Percentiles rank a stretch among this genome's conserved stretches.
Evolutionary conservation across 2,888 invertebrate species (phyloP).

Genomic region (Drosophila formosana): DNA sequence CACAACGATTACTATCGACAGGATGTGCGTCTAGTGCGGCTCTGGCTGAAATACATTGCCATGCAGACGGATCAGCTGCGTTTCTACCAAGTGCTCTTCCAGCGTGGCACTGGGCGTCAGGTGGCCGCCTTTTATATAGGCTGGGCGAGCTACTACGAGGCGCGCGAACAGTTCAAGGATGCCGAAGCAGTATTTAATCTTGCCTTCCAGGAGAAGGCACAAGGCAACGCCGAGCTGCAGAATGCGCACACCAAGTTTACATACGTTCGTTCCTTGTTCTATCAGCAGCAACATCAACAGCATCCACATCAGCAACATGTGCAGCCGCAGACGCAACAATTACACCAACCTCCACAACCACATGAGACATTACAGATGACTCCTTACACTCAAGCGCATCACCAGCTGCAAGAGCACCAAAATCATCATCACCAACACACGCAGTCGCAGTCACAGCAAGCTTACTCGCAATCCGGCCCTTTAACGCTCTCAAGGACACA

Average conservation of each 20-base stretch:
- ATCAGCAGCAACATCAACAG: slow-evolving; percentile 60
- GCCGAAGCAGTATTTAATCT: slow-evolving; percentile 93
- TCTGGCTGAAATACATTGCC: slow-evolving; percentile 97
- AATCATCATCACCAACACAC: slow-evolving; percentile 38
- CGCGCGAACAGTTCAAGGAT: slow-evolving; percentile 91
- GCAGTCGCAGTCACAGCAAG: slow-evolving; percentile 37
- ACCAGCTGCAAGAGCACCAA: slow-evolving; percentile 46
- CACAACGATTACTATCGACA: slow-evolving; percentile 93
- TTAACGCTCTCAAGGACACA: slow-evolving; percentile 27
- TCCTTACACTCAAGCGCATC: slow-evolving; percentile 56
- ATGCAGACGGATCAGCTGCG: slow-evolving; percentile 91
- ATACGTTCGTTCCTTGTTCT: slow-evolving; percentile 86
- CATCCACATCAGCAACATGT: slow-evolving; percentile 46
- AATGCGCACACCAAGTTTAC: slow-evolving; percentile 92
- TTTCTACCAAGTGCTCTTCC: slow-evolving; percentile 93
- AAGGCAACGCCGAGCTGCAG: slow-evolving; percentile 91
- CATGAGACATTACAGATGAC: slow-evolving; percentile 64
- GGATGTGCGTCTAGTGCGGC: slow-evolving; percentile 93
- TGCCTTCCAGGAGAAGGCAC: slow-evolving; percentile 91
- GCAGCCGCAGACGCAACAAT: slow-evolving; percentile 44
- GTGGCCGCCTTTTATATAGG: slow-evolving; percentile 94
- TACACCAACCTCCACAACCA: slow-evolving; percentile 37
- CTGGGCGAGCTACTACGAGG: slow-evolving; percentile 95
- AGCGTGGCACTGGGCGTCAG: slow-evolving; percentile 92
- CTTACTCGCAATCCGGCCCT: slow-evolving; percentile 21